Evolutionary conservation across 1,140 invertebrate genomes (phyloP).

Genomic region (Cydia pomonella): DNA sequence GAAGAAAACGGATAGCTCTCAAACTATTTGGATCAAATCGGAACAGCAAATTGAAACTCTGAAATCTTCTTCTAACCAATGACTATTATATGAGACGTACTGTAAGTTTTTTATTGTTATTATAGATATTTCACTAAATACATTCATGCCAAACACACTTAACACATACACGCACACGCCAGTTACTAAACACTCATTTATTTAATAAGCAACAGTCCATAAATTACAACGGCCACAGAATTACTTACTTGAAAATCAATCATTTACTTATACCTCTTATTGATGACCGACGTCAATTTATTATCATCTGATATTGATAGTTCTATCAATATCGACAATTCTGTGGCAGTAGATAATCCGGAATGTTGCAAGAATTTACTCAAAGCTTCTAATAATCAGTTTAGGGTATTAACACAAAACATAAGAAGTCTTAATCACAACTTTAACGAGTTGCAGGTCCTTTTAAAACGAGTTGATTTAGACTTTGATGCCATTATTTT

Average conservation of each 20-base stretch:
- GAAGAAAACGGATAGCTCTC: background rate
- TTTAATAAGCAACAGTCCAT: background rate
- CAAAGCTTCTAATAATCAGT: background rate
- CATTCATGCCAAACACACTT: background rate
- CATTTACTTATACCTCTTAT: background rate
- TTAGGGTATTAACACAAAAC: conserved; percentile 26
- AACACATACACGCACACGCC: background rate
- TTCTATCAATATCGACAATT: background rate
- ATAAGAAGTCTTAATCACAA: conserved; percentile 45
- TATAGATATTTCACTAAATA: background rate
- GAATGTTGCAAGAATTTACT: background rate
- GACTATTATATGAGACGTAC: background rate
- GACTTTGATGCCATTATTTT: conserved; percentile 41
- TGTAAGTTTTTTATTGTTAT: background rate
- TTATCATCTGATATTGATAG: background rate
- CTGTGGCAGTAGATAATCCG: background rate
- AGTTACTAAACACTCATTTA: background rate
- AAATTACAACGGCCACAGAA: background rate
- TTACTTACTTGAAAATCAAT: background rate
- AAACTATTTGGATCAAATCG: background rate
- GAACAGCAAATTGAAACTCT: background rate
- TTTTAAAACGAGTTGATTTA: conserved; percentile 36
- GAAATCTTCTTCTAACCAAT: background rate
- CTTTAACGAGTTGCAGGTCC: conserved; percentile 37
- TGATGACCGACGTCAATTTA: background rate